Percentiles rank a stretch among this genome's conserved stretches.
phyloP scores from a whole-genome alignment of 2,888 invertebrate species.

The Monoplex corrugatus region DNA sequence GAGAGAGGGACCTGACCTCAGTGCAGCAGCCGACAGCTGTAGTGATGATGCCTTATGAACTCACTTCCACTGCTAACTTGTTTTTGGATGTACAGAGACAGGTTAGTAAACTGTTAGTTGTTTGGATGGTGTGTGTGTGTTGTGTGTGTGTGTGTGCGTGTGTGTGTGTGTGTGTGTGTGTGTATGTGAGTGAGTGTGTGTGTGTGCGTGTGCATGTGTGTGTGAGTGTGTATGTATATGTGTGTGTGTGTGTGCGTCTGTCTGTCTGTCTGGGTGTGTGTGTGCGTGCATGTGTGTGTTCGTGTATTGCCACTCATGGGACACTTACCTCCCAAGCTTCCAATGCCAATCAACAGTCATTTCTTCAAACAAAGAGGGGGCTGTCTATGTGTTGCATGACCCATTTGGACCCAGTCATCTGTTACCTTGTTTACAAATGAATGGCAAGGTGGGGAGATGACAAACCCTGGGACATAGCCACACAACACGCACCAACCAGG shows the following conservation, averaged over 20 bases:
- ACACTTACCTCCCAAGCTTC: no score
- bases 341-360: no score
- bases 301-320: not conserved
- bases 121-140: not conserved
- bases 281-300: conserved; percentile 31
- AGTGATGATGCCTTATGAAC: not conserved
- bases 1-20: not conserved
- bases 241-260: conserved; percentile 28
- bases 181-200: not conserved
- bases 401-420: no score
- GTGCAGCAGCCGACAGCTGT: not conserved
- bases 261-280: not conserved
- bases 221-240: not conserved
- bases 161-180: not conserved
- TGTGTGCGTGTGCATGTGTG: not conserved
- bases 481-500: no score
- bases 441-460: no score
- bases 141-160: not conserved
- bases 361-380: no score
- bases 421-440: no score
- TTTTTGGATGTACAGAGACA: not conserved
- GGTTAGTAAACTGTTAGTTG: not conserved
- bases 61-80: not conserved
- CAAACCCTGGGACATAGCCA: no score
- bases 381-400: no score